A percentile compares a stretch with the other conserved stretches of the same genome.
Conservation (phyloP, 1,140 invertebrate genomes). For the Probaryconus sp. region DNA sequence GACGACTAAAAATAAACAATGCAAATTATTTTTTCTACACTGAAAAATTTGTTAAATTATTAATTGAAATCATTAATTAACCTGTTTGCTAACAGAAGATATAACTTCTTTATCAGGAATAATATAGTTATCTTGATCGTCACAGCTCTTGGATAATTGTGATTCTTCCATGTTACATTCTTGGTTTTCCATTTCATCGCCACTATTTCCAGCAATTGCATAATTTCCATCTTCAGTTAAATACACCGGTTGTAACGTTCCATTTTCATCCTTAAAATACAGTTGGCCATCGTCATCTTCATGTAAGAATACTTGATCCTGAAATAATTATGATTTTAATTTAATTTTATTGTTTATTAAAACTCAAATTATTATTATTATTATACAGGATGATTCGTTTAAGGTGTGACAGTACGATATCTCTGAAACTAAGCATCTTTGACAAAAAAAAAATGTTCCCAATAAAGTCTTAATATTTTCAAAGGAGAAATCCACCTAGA, state of each 20-base stretch:
- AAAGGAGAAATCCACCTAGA: no score
- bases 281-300: constrained; percentile 76
- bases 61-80: constrained; percentile 30
- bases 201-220: constrained; percentile 69
- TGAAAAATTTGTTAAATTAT: constrained; percentile 8
- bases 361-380: no score
- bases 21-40: not conserved
- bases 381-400: no score
- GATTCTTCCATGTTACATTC: constrained; percentile 59
- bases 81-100: constrained; percentile 61
- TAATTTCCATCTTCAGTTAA: constrained; percentile 76
- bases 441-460: no score
- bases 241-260: constrained; percentile 73
- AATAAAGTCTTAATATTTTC: no score
- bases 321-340: constrained; percentile 25
- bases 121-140: constrained; percentile 64
- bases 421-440: no score
- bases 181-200: constrained; percentile 67
- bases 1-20: constrained; percentile 29
- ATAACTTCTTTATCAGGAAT: constrained; percentile 66
- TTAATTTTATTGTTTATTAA: no score
- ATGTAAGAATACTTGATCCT: constrained; percentile 76
- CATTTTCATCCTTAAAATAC: constrained; percentile 76
- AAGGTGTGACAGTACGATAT: no score
- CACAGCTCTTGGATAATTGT: constrained; percentile 41